Evolutionary conservation across 2,797 vertebrate species (phyloP).

Genomic region (Sphenodon punctatus): DNA sequence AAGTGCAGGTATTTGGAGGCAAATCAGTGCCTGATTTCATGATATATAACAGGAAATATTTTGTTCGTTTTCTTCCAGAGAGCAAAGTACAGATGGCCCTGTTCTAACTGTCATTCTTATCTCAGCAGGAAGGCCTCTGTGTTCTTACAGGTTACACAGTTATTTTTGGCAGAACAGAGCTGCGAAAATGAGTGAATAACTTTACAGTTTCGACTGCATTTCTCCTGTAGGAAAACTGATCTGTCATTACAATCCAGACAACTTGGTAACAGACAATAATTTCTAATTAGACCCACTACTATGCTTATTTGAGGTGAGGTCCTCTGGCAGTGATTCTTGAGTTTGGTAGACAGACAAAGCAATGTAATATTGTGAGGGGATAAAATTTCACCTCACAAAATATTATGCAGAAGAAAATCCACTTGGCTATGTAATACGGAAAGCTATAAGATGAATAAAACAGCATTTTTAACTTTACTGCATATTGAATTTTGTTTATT

Average conservation of each 20-base stretch:
- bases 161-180: conserved; percentile 37
- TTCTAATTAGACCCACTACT: conserved; percentile 1
- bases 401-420: neutral
- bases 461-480: neutral
- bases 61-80: neutral
- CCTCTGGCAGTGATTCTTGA: neutral
- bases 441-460: neutral
- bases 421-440: neutral
- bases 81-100: conserved; percentile 12
- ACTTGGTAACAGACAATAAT: neutral
- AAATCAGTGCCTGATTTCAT: neutral
- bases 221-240: conserved; percentile 20
- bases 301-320: neutral
- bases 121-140: conserved; percentile 37
- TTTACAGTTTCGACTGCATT: conserved; percentile 18
- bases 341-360: neutral
- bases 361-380: neutral
- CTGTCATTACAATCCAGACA: neutral
- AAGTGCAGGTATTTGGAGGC: neutral
- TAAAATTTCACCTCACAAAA: neutral
- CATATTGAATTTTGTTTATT: neutral
- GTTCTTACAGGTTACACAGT: conserved; percentile 33
- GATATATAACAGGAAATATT: neutral
- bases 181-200: conserved; percentile 36
- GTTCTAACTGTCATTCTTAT: conserved; percentile 14